Conservation (phyloP, 2,113 vertebrate species). For the Onychostoma macrolepis region DNA sequence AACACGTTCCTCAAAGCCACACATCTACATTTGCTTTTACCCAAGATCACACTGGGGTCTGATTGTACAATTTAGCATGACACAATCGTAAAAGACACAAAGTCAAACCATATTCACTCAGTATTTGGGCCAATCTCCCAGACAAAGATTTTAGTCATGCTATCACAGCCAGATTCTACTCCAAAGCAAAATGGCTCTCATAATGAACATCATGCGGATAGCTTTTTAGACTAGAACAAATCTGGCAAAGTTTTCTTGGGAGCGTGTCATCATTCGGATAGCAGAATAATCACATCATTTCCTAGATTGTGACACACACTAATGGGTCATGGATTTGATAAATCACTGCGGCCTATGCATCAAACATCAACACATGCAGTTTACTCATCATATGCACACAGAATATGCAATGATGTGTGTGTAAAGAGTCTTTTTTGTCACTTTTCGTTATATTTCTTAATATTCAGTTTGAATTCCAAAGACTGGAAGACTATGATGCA, state of each 20-base stretch:
- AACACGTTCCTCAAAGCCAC: not conserved
- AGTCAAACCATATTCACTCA: not conserved
- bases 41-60: not conserved
- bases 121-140: slow-evolving; percentile 1
- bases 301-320: slow-evolving; percentile 21
- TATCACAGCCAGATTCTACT: slow-evolving; percentile 19
- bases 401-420: not conserved
- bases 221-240: slow-evolving; percentile 22
- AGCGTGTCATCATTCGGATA: not conserved
- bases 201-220: slow-evolving; percentile 14
- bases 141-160: slow-evolving; percentile 2
- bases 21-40: not conserved
- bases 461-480: slow-evolving; percentile 1
- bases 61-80: not conserved
- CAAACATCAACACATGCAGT: slow-evolving; percentile 11
- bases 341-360: slow-evolving; percentile 2
- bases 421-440: not conserved
- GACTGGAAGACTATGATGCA: not conserved
- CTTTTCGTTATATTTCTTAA: not conserved
- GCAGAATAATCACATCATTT: slow-evolving; percentile 8
- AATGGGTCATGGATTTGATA: slow-evolving; percentile 28
- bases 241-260: not conserved
- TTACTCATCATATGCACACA: not conserved
- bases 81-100: not conserved
- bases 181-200: not conserved